Conservation (phyloP, 2,888 invertebrate genomes). For the Calliphora vomitoria region DNA sequence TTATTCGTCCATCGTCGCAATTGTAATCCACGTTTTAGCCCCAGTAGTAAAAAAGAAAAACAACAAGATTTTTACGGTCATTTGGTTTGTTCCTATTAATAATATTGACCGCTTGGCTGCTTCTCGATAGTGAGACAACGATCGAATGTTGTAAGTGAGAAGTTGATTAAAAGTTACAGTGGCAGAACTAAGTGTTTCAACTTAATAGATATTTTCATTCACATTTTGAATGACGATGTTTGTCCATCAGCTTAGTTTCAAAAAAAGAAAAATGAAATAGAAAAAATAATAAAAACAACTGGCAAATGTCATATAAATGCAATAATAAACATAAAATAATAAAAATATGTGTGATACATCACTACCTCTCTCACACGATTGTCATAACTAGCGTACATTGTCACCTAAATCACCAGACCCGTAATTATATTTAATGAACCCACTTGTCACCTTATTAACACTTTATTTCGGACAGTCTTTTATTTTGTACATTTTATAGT, state of each 20-base stretch:
- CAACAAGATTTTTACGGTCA: constrained; percentile 69
- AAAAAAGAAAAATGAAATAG: too few relatives aligned
- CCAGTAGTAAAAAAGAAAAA: background rate
- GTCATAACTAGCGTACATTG: background rate
- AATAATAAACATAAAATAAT: background rate
- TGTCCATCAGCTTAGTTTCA: background rate
- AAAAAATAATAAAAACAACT: background rate
- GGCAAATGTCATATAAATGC: constrained; percentile 54
- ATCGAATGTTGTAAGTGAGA: constrained; percentile 45
- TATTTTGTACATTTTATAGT: background rate
- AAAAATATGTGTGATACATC: constrained; percentile 15
- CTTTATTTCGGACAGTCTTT: constrained; percentile 30
- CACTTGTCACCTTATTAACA: constrained; percentile 62
- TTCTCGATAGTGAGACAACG: constrained; percentile 21
- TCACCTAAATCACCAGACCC: constrained; percentile 32
- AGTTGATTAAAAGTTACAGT: constrained; percentile 70
- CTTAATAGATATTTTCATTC: constrained; percentile 11
- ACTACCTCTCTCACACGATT: background rate
- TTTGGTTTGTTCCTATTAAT: constrained; percentile 66
- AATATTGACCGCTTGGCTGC: constrained; percentile 62
- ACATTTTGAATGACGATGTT: too few relatives aligned
- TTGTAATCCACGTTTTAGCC: background rate
- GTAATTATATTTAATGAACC: constrained; percentile 50
- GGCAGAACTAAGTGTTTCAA: constrained; percentile 74
- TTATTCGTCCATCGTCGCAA: background rate